Conservation (phyloP, 2,888 invertebrate genomes). For the Phortica magna region DNA sequence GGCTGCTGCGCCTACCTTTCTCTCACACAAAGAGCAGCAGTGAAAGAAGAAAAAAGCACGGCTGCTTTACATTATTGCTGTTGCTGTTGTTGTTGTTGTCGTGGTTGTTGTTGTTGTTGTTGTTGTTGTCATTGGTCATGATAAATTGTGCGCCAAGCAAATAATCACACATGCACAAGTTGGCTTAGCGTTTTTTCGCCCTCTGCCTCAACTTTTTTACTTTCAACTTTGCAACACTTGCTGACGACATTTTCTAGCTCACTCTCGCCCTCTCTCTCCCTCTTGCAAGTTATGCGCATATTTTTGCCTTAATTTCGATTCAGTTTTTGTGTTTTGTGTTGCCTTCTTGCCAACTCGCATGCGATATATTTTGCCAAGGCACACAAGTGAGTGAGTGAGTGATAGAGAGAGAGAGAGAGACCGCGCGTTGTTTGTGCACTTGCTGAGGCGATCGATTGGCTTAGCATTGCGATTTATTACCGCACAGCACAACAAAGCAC, state of each 20-base stretch:
- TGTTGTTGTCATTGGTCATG: conserved; percentile 14
- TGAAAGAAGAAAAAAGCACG: too few species aligned
- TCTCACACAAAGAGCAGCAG: background rate
- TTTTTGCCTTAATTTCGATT: conserved; percentile 70
- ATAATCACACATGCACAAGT: conserved; percentile 30
- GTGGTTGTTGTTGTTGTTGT: conserved; percentile 40
- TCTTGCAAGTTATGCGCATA: conserved; percentile 65
- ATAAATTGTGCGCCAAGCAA: conserved; percentile 22
- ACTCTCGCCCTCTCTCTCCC: background rate
- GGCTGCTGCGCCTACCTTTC: conserved; percentile 22
- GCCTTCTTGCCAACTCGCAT: conserved; percentile 61
- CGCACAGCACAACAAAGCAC: conserved; percentile 48
- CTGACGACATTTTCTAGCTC: background rate
- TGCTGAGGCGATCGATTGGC: conserved; percentile 29
- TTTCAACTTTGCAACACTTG: background rate
- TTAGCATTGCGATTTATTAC: conserved; percentile 60
- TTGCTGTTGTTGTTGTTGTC: conserved; percentile 33
- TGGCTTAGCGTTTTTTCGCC: background rate
- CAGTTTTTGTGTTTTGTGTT: conserved; percentile 23
- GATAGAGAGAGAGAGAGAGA: background rate
- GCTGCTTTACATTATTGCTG: conserved; percentile 25
- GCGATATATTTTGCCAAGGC: conserved; percentile 55
- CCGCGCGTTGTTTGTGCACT: conserved; percentile 28
- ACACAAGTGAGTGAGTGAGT: conserved; percentile 41
- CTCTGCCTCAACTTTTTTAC: background rate